phyloP scores from a whole-genome alignment of 2,797 vertebrate genomes.

The Vespertilio murinus region DNA sequence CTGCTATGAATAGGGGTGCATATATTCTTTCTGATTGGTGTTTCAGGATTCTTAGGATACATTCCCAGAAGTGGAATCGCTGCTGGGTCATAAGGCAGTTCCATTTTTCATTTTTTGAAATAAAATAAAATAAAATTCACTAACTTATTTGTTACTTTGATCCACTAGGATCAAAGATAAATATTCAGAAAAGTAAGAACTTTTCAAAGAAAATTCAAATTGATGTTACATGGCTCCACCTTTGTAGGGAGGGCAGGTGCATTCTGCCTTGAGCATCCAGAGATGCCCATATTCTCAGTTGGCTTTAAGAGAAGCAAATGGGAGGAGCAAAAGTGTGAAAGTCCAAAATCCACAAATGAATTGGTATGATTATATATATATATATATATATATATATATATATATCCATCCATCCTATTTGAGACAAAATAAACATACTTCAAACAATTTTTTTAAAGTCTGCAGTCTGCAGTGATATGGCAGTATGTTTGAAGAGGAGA shows the following conservation, averaged over 20 bases:
- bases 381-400: no score
- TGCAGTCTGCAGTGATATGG: background rate
- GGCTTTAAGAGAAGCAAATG: conserved; percentile 93
- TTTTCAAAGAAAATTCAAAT: conserved; percentile 38
- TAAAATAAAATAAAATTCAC: conserved; percentile 39
- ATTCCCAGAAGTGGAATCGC: background rate
- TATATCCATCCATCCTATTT: conserved; percentile 91
- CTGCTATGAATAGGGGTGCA: background rate
- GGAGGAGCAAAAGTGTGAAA: conserved; percentile 97
- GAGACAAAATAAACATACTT: conserved; percentile 74
- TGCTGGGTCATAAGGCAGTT: background rate
- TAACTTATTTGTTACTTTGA: background rate
- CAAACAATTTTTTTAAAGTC: background rate
- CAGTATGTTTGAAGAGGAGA: background rate
- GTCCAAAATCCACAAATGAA: conserved; percentile 95
- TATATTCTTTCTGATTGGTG: background rate
- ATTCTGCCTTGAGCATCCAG: conserved; percentile 92
- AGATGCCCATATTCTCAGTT: conserved; percentile 92
- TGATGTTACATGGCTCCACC: conserved; percentile 93
- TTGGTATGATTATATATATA: conserved; percentile 92
- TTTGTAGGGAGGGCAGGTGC: conserved; percentile 92
- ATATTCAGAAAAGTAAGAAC: conserved; percentile 51
- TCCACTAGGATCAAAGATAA: conserved; percentile 16
- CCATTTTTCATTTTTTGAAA: background rate
- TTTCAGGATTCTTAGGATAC: background rate